Evolutionary conservation across 2,888 invertebrate species (phyloP).

Genomic region (Willowsia nigromaculata): DNA sequence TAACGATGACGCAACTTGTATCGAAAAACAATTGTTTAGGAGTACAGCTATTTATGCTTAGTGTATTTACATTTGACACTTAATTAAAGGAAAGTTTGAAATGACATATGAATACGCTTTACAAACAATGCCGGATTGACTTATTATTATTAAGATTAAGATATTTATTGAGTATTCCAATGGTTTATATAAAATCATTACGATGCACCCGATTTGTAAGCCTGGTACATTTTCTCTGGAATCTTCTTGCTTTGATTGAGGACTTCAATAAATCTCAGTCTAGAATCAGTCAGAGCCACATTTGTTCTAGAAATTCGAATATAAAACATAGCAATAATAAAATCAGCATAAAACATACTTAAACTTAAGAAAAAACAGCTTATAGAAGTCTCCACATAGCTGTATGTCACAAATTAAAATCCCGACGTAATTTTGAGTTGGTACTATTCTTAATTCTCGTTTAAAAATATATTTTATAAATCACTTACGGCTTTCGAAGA

Average conservation of each 20-base stretch:
- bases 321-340: not conserved
- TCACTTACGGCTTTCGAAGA: conserved; percentile 76
- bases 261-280: conserved; percentile 75
- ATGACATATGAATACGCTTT: too few relatives aligned
- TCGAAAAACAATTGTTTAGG: too few relatives aligned
- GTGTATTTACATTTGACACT: too few relatives aligned
- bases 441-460: not conserved
- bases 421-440: too few relatives aligned
- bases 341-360: not conserved
- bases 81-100: too few relatives aligned
- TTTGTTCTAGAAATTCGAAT: conserved; percentile 34
- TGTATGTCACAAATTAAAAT: too few relatives aligned
- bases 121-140: too few relatives aligned
- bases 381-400: too few relatives aligned
- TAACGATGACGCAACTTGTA: too few relatives aligned
- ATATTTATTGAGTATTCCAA: too few relatives aligned
- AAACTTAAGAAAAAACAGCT: not conserved
- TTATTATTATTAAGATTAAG: too few relatives aligned
- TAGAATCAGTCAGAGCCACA: conserved; percentile 68
- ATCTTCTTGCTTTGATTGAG: conserved; percentile 73
- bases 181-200: not conserved
- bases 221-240: conserved; percentile 71
- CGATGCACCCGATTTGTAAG: conserved; percentile 71
- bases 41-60: too few relatives aligned
- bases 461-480: not conserved